Conservation (phyloP, 2,888 invertebrate species). For the Apeira syringaria region DNA sequence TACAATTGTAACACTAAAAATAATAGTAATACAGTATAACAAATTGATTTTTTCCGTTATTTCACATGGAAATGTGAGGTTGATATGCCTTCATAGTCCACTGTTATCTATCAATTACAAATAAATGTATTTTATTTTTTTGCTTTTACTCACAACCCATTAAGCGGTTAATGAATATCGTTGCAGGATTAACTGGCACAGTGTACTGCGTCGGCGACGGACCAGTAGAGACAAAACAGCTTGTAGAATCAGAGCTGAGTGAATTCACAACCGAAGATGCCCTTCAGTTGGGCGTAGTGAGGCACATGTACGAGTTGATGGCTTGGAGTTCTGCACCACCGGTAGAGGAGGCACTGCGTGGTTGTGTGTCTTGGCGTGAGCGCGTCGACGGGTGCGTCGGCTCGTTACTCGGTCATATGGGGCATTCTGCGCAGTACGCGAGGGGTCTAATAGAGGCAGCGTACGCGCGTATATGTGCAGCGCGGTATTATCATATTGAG, state of each 20-base stretch:
- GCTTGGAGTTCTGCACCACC: conserved; percentile 15
- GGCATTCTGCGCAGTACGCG: conserved; percentile 56
- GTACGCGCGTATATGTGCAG: conserved; percentile 38
- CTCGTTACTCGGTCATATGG: conserved; percentile 43
- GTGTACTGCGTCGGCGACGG: conserved; percentile 46
- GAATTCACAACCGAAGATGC: conserved; percentile 30
- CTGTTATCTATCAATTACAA: no score
- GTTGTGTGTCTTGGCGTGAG: conserved; percentile 34
- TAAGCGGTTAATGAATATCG: no score
- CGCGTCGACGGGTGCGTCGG: conserved; percentile 46
- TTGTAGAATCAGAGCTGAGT: conserved; percentile 32
- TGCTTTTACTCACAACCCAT: no score
- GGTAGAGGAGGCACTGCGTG: conserved; percentile 23
- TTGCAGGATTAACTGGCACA: conserved; percentile 30
- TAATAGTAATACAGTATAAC: no score
- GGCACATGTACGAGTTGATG: conserved; percentile 37
- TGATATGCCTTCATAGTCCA: no score
- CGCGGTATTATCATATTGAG: conserved; percentile 25
- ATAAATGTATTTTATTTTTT: no score
- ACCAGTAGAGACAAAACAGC: conserved; percentile 36
- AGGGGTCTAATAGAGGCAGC: conserved; percentile 45
- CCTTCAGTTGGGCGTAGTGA: conserved; percentile 37
- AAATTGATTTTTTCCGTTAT: no score
- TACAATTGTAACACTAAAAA: no score
- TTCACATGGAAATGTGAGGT: no score